These are phyloP conservation scores for Medauroidea extradentata DNA, from an alignment of 1,140 invertebrate species.

Conservation along the genomic window DNA sequence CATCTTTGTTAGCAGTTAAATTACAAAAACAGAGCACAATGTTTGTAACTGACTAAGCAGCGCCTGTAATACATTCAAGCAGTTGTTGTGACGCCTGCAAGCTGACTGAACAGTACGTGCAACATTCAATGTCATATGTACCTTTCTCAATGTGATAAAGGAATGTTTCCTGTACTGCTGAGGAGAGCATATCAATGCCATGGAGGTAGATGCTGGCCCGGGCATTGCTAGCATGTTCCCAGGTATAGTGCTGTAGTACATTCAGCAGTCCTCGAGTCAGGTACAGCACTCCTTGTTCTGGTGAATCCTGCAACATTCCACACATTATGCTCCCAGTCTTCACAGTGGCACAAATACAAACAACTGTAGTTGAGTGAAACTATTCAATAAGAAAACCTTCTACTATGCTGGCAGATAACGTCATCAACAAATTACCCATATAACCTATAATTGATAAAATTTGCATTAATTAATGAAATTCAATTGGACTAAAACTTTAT, in stretches of 20 bases:
- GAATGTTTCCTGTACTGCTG: slow-evolving; percentile 70
- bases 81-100: no score
- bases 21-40: no score
- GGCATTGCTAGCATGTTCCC: slow-evolving; percentile 51
- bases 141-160: slow-evolving; percentile 78
- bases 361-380: not conserved
- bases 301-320: slow-evolving; percentile 69
- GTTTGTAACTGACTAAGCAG: no score
- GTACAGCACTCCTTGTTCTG: slow-evolving; percentile 76
- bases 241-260: slow-evolving; percentile 62
- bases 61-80: no score
- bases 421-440: not conserved
- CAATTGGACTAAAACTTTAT: no score
- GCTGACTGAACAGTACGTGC: not conserved
- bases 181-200: slow-evolving; percentile 68
- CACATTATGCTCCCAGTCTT: not conserved
- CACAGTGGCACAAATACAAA: not conserved
- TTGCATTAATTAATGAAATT: not conserved
- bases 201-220: slow-evolving; percentile 62
- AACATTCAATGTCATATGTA: slow-evolving; percentile 35
- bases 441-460: not conserved
- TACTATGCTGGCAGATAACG: not conserved
- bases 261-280: slow-evolving; percentile 71
- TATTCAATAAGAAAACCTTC: not conserved
- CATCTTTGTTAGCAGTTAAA: not conserved